Evolutionary conservation across 1,140 invertebrate species (phyloP), one percentile per base, ranked within the genome.

Genomic region (Brachionus rubens): DNA sequence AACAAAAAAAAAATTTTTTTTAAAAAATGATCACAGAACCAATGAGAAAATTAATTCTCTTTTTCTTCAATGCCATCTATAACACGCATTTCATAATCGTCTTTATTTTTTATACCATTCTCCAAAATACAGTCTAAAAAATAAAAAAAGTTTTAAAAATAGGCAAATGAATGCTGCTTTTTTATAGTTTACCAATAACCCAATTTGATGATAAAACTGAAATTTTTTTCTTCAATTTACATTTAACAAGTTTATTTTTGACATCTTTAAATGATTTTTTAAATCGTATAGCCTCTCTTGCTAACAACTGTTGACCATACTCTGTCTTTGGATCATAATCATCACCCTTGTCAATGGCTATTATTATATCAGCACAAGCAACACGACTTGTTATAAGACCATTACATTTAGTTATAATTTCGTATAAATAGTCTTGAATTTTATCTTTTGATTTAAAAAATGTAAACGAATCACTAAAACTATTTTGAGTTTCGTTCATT

Each of bases 351-450:
- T 65, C 59, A 3, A 65, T 43, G 9, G 30, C 19, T 21, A 65
- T 10, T 24, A 65, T 65, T n/a, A 65, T 24, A 65, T 65, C 59
- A 24, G 36, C 33, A 65, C 59, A 65, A 1, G 59, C 59, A 14
- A 41, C 59, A 19, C 59, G 59, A 43, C 59, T 65, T 21, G 59
- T 65, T 46, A 65, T 65, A 10, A 65, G 43, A 46, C 59, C 59
- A 43, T 65, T 43, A 28, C 59, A 65, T 43, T 19, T 65, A 19
- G 36, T 46, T 24, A 65, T 65, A 9, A 65, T 5, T 36, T 65
- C 59, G 26, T 65, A 24, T 10, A 65, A 43, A 26, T 65, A 65
- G 43, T 65, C 59, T 14, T 43, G 16, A 6, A 59, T 26, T 16
- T 24, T 5, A 24, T 65, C 41, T 41, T 36, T 3, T 12, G 16